A percentile compares a stretch with the other conserved stretches of the same genome.
phyloP scores from a whole-genome alignment of 1,140 invertebrate genomes.

The Hestina assimilis region DNA sequence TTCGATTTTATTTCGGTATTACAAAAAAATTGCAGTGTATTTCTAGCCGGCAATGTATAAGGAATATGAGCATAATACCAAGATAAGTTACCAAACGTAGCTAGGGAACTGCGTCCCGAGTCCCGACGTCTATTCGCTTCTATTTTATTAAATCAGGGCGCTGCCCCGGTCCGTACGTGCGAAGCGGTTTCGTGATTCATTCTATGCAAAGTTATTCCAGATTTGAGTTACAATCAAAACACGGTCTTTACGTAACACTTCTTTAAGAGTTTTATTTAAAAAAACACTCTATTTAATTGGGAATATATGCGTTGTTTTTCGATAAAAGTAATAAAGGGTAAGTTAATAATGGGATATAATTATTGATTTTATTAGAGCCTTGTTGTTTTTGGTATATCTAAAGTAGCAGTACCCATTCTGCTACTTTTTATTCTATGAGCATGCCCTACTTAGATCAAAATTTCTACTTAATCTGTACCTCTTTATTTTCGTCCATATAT shows the following conservation, averaged over 20 bases:
- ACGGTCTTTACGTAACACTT: conserved; percentile 27
- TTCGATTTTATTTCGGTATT: too few species aligned
- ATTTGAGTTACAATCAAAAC: conserved; percentile 48
- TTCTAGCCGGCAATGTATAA: conserved; percentile 29
- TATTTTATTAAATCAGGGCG: conserved; percentile 71
- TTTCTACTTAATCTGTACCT: too few species aligned
- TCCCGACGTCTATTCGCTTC: conserved; percentile 56
- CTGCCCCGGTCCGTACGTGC: conserved; percentile 53
- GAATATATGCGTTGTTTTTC: too few species aligned
- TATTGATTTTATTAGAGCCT: not conserved
- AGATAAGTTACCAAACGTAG: conserved; percentile 9
- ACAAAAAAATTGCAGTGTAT: too few species aligned
- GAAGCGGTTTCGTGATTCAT: conserved; percentile 59
- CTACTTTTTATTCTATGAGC: too few species aligned
- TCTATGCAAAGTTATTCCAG: conserved; percentile 65
- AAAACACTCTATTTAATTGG: not conserved
- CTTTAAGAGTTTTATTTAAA: not conserved
- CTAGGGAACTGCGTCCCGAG: conserved; percentile 35
- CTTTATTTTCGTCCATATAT: too few species aligned
- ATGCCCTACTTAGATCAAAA: too few species aligned
- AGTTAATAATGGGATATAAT: not conserved
- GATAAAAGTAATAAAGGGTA: not conserved
- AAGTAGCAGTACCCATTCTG: too few species aligned
- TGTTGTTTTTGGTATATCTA: not conserved
- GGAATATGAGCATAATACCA: conserved; percentile 23